phyloP scores from a whole-genome alignment of 2,113 vertebrate genomes.

The Copsychus sechellarum region DNA sequence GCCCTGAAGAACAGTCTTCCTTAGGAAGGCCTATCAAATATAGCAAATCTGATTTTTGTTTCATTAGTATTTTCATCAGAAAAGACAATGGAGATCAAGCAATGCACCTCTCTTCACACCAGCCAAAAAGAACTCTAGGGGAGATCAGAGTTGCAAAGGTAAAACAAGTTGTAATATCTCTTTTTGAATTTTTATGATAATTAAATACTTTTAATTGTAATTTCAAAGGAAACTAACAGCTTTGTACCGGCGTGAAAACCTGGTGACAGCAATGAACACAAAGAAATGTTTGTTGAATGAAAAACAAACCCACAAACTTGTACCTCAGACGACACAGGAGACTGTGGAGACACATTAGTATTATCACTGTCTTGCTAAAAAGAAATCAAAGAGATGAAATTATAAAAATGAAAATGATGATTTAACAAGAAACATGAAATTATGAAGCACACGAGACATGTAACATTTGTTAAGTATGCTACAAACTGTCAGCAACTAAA shows the following conservation, averaged over 20 bases:
- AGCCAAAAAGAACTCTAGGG: neutral
- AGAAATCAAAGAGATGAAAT: constrained; percentile 76
- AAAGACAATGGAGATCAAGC: neutral
- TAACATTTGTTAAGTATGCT: neutral
- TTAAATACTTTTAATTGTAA: neutral
- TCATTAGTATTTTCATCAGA: neutral
- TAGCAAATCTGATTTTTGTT: neutral
- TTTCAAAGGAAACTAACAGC: neutral
- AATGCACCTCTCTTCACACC: neutral
- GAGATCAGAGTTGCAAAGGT: neutral
- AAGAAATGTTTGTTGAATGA: constrained; percentile 18
- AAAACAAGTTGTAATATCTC: neutral
- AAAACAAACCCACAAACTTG: constrained; percentile 66
- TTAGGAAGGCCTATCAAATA: neutral
- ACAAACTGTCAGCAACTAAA: neutral
- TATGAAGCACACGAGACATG: neutral
- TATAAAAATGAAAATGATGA: constrained; percentile 68
- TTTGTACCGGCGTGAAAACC: neutral
- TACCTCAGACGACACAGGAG: constrained; percentile 83
- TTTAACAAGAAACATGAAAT: constrained; percentile 39
- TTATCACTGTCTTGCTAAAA: constrained; percentile 85
- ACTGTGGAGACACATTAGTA: constrained; percentile 83
- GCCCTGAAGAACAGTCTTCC: neutral
- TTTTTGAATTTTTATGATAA: neutral
- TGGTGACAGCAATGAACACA: neutral